Evolutionary conservation across 1,140 invertebrate species (phyloP).

Genomic region (Stegodyphus dumicola): DNA sequence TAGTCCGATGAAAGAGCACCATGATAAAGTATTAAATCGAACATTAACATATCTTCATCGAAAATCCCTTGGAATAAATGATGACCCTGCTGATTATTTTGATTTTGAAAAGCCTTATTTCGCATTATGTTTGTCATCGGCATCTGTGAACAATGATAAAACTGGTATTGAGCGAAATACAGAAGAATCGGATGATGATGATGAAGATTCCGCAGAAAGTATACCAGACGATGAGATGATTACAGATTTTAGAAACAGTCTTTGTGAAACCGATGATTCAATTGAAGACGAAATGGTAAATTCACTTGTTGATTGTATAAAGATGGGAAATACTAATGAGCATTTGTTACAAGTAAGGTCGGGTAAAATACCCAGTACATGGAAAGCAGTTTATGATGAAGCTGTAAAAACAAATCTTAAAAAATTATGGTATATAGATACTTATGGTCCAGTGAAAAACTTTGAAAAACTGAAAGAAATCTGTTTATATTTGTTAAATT

Average conservation of each 20-base stretch:
- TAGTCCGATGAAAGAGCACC: neutral
- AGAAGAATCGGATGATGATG: neutral
- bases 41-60: neutral
- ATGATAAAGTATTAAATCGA: neutral
- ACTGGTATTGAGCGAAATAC: neutral
- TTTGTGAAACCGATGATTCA: neutral
- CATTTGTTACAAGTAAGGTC: neutral
- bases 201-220: neutral
- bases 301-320: conserved; percentile 2
- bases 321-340: conserved; percentile 3
- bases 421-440: neutral
- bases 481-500: neutral
- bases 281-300: neutral
- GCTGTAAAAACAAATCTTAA: neutral
- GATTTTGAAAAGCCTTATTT: neutral
- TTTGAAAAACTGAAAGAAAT: neutral
- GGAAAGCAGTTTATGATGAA: neutral
- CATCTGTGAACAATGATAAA: too few species aligned
- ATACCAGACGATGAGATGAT: too few species aligned
- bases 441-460: neutral
- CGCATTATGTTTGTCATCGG: neutral
- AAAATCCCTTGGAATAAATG: neutral
- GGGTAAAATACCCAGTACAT: neutral
- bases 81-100: conserved; percentile 15
- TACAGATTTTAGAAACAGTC: too few species aligned